Conservation (phyloP, 2,888 invertebrate species). For the Xestia c-nigrum region DNA sequence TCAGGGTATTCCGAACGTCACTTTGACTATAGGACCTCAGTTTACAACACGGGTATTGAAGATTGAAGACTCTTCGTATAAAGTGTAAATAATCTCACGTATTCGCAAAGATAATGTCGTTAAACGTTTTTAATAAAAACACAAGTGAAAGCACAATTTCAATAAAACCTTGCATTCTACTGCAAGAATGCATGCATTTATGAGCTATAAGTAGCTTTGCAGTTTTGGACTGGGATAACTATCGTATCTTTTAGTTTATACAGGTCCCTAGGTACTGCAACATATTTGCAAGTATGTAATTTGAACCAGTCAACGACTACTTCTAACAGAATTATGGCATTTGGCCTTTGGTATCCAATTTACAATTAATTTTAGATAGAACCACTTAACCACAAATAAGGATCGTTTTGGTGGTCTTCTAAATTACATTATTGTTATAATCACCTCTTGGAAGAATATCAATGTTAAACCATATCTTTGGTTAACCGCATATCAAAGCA, state of each 20-base stretch:
- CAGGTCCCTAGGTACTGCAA: not conserved
- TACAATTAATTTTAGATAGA: slow-evolving; percentile 20
- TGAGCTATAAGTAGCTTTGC: not conserved
- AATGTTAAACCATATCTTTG: not conserved
- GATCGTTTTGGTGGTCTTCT: slow-evolving; percentile 19
- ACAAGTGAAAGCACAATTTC: slow-evolving; percentile 4
- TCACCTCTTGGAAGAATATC: slow-evolving; percentile 3
- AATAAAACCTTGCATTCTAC: slow-evolving; percentile 8
- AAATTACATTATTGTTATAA: not conserved
- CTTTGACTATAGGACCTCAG: too few relatives aligned
- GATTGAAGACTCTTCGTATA: not conserved
- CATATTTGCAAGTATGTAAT: not conserved
- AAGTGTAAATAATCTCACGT: not conserved
- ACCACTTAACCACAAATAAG: slow-evolving; percentile 33
- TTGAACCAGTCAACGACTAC: slow-evolving; percentile 6
- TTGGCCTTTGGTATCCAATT: slow-evolving; percentile 16
- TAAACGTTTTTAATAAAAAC: too few relatives aligned
- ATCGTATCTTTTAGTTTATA: not conserved
- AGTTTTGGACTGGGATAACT: not conserved
- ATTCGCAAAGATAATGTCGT: not conserved
- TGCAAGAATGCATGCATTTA: not conserved
- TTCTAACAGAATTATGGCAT: slow-evolving; percentile 2
- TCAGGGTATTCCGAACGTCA: too few relatives aligned
- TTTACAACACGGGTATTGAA: not conserved
- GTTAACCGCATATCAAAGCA: slow-evolving; percentile 1